Percentiles rank a stretch among this genome's conserved stretches.
These are phyloP conservation scores for Propithecus coquereli DNA, from an alignment of 2,113 vertebrate genomes.

Conservation along the genomic window DNA sequence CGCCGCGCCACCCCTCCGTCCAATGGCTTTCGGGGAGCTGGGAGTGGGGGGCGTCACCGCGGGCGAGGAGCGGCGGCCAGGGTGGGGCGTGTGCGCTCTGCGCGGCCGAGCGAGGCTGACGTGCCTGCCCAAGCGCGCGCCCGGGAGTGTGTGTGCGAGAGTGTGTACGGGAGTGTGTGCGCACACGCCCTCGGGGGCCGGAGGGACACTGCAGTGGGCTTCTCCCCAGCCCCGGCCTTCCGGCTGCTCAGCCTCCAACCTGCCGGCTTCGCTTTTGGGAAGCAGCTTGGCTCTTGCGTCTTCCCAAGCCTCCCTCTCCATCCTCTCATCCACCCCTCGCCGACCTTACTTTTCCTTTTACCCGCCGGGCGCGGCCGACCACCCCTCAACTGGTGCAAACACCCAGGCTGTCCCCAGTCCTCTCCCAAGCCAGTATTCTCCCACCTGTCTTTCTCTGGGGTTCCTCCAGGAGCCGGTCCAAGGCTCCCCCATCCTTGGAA, in stretches of 20 bases:
- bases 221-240: constrained; percentile 57
- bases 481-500: constrained; percentile 72
- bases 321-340: neutral
- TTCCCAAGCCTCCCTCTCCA: neutral
- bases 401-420: constrained; percentile 52
- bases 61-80: constrained; percentile 46
- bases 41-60: constrained; percentile 64
- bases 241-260: constrained; percentile 40
- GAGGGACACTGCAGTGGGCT: constrained; percentile 77
- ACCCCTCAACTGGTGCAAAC: constrained; percentile 34
- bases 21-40: constrained; percentile 68
- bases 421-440: constrained; percentile 69
- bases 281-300: neutral
- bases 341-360: constrained; percentile 47
- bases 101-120: neutral
- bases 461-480: constrained; percentile 67
- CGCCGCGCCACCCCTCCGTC: constrained; percentile 69
- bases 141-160: constrained; percentile 34
- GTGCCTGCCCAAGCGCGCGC: constrained; percentile 49
- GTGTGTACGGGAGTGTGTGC: constrained; percentile 22
- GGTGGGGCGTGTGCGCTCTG: constrained; percentile 61
- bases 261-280: neutral
- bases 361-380: constrained; percentile 34
- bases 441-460: constrained; percentile 78
- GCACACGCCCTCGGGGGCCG: constrained; percentile 65